Evolutionary conservation across 2,888 invertebrate species (phyloP).

Genomic region (Acrocyrtus sp.): DNA sequence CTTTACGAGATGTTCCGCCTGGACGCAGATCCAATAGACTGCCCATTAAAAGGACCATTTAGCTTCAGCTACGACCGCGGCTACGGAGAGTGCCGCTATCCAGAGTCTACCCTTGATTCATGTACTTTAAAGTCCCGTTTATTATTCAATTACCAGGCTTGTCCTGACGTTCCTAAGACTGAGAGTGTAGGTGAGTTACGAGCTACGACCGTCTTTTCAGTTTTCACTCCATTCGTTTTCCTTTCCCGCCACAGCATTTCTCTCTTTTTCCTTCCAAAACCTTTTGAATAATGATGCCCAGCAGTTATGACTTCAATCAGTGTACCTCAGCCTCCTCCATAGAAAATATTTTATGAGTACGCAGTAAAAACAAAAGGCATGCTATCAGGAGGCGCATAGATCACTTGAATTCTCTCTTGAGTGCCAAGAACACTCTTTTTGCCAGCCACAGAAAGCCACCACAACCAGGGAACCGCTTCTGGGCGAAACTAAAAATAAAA

Average conservation of each 20-base stretch:
- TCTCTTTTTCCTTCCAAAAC: slow-evolving; percentile 1
- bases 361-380: slow-evolving; percentile 19
- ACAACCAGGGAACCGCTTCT: no score
- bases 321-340: neutral
- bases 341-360: slow-evolving; percentile 2
- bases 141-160: slow-evolving; percentile 91
- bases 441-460: slow-evolving; percentile 13
- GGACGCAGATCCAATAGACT: slow-evolving; percentile 86
- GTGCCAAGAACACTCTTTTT: slow-evolving; percentile 42
- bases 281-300: slow-evolving; percentile 17
- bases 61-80: slow-evolving; percentile 93
- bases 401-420: slow-evolving; percentile 24
- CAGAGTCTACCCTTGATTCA: slow-evolving; percentile 90
- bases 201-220: neutral
- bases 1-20: slow-evolving; percentile 91
- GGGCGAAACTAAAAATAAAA: no score
- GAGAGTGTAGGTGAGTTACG: slow-evolving; percentile 91
- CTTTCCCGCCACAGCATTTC: no score
- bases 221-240: neutral
- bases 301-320: slow-evolving; percentile 23
- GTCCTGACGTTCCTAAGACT: slow-evolving; percentile 89
- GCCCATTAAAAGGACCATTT: slow-evolving; percentile 88
- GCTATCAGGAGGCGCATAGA: slow-evolving; percentile 40
- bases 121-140: slow-evolving; percentile 92
- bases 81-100: slow-evolving; percentile 87